phyloP scores from a whole-genome alignment of 2,888 invertebrate species.

The Yponomeuta sedellus region DNA sequence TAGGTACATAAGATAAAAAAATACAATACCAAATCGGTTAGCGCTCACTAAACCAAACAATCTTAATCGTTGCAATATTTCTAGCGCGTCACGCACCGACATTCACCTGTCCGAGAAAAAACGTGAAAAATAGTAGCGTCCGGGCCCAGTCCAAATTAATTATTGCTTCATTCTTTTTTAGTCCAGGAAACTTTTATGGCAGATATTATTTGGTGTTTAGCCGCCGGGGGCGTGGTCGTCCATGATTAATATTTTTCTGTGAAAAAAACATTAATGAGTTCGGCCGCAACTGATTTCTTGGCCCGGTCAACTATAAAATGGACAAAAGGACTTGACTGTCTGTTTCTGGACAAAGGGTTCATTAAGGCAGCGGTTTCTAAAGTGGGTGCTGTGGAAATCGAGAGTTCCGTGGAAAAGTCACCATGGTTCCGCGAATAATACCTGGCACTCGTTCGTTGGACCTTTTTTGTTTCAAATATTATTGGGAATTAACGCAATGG shows the following conservation, averaged over 20 bases:
- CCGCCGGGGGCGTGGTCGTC: conserved; percentile 62
- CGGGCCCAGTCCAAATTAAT: conserved; percentile 61
- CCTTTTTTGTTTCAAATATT: background rate
- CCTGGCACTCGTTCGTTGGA: background rate
- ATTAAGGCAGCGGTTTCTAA: conserved; percentile 2
- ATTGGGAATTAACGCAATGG: no score
- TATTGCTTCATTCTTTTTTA: conserved; percentile 56
- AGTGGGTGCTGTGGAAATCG: background rate
- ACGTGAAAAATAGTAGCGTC: conserved; percentile 36
- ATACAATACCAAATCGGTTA: conserved; percentile 31
- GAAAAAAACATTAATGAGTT: conserved; percentile 66
- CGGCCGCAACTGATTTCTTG: conserved; percentile 35
- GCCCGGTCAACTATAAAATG: conserved; percentile 11
- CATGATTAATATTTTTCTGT: conserved; percentile 72
- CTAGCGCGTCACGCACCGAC: conserved; percentile 31
- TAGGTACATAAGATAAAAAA: conserved; percentile 22
- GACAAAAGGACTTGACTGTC: conserved; percentile 7
- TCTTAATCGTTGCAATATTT: conserved; percentile 43
- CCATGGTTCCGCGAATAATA: background rate
- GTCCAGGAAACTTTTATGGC: conserved; percentile 52
- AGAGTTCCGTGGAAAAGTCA: no score
- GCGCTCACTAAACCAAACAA: conserved; percentile 31
- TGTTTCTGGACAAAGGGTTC: conserved; percentile 7
- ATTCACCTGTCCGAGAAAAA: conserved; percentile 47
- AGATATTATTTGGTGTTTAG: conserved; percentile 74